Conservation (phyloP, 2,888 invertebrate species). For the Lepeophtheirus nordmannii region DNA sequence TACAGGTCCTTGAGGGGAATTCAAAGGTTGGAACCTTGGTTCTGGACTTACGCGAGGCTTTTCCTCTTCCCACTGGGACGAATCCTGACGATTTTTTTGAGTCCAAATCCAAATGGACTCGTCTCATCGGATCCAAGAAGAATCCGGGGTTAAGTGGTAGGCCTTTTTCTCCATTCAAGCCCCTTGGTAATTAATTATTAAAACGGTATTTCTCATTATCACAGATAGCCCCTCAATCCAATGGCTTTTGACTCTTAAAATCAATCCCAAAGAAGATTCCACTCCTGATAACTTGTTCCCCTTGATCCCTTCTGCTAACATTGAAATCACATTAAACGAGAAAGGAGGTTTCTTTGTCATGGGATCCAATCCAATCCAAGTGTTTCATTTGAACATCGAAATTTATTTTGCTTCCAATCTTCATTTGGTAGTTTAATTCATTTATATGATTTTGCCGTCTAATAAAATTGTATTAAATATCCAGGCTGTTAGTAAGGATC, state of each 20-base stretch:
- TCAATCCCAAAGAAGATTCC: neutral
- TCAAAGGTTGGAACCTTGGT: neutral
- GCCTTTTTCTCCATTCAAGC: too few relatives aligned
- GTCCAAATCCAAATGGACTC: neutral
- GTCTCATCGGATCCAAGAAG: neutral
- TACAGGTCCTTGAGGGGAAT: neutral
- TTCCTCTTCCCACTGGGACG: neutral
- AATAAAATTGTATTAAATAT: neutral
- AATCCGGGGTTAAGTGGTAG: neutral
- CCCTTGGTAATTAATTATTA: too few relatives aligned
- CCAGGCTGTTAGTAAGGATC: neutral
- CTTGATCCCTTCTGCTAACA: too few relatives aligned
- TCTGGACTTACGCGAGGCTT: neutral
- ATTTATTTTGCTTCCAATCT: neutral
- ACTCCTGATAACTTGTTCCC: too few relatives aligned
- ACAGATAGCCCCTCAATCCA: neutral
- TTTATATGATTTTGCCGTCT: neutral
- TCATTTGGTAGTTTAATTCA: neutral
- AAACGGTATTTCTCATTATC: too few relatives aligned
- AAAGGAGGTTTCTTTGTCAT: neutral
- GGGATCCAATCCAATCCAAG: neutral
- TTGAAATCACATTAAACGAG: neutral
- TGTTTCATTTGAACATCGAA: neutral
- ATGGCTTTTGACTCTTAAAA: neutral
- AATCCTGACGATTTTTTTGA: neutral